phyloP scores from a whole-genome alignment of 2,797 vertebrate genomes.

The Sebastes steindachneri region DNA sequence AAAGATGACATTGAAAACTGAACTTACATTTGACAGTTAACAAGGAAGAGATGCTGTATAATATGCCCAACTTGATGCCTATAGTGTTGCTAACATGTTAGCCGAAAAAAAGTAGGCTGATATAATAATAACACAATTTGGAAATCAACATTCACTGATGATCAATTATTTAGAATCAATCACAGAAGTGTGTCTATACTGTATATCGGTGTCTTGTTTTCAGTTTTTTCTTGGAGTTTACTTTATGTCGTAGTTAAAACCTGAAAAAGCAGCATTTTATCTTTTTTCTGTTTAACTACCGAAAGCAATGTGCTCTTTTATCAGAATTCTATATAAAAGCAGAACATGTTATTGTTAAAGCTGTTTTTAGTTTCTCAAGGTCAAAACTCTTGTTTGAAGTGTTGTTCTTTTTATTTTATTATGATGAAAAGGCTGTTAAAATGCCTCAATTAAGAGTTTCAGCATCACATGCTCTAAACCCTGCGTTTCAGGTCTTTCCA shows the following conservation, averaged over 20 bases:
- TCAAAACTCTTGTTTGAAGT: neutral
- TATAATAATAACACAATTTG: no score
- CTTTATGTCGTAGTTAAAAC: neutral
- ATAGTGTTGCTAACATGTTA: no score
- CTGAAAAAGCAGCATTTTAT: neutral
- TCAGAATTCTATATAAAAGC: neutral
- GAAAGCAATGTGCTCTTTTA: neutral
- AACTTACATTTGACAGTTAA: no score
- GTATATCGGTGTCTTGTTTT: no score
- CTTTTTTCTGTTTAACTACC: neutral
- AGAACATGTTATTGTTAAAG: neutral
- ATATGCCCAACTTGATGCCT: no score
- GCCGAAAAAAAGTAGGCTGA: no score
- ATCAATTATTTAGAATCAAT: no score
- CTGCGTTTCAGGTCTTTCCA: slow-evolving; percentile 25
- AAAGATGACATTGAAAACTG: no score
- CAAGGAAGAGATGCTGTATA: no score
- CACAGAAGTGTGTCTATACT: no score
- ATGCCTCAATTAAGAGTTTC: neutral
- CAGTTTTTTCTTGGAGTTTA: no score
- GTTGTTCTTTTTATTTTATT: neutral
- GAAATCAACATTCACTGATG: no score
- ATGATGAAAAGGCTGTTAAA: slow-evolving; percentile 22
- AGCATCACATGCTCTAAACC: neutral
- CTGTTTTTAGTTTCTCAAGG: neutral